These are phyloP conservation scores for Takifugu rubripes DNA, from an alignment of 2,797 vertebrate species.

Conservation along the genomic window DNA sequence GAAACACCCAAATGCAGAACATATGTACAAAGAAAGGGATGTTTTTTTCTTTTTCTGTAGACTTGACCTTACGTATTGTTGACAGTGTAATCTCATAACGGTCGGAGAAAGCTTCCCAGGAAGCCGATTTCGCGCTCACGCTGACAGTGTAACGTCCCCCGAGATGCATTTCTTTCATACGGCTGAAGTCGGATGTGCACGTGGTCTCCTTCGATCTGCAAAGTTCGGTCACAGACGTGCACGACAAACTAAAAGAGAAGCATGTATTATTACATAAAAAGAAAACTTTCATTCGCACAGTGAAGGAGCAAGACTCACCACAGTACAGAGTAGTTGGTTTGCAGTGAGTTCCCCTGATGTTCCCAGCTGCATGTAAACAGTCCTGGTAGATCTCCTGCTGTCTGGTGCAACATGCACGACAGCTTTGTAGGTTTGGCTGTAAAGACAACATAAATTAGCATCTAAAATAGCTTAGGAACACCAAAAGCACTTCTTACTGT, in stretches of 20 bases:
- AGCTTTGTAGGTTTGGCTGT: conserved; percentile 60
- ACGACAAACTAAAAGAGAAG: conserved; percentile 18
- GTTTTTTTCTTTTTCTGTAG: not conserved
- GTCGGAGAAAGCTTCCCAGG: conserved; percentile 40
- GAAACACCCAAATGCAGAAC: conserved; percentile 6
- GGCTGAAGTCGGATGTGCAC: not conserved
- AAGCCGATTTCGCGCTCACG: conserved; percentile 47
- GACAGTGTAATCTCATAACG: rapidly evolving
- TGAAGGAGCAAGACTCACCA: conserved; percentile 24
- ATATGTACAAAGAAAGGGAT: not conserved
- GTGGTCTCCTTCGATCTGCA: conserved; percentile 10
- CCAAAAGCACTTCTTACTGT: conserved; percentile 44
- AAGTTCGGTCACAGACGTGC: rapidly evolving
- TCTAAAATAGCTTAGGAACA: not conserved
- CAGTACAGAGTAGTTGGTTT: conserved; percentile 43
- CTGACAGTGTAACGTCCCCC: rapidly evolving
- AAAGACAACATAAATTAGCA: not conserved
- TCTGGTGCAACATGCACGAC: conserved; percentile 32
- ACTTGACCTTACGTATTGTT: conserved; percentile 45
- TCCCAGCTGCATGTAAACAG: conserved; percentile 58
- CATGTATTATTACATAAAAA: not conserved
- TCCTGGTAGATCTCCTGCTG: rapidly evolving
- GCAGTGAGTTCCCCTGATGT: conserved; percentile 15
- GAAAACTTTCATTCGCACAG: not conserved
- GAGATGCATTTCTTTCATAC: rapidly evolving